These are phyloP conservation scores for Cavia porcellus DNA, from an alignment of 2,113 vertebrate genomes.

Conservation along the genomic window DNA sequence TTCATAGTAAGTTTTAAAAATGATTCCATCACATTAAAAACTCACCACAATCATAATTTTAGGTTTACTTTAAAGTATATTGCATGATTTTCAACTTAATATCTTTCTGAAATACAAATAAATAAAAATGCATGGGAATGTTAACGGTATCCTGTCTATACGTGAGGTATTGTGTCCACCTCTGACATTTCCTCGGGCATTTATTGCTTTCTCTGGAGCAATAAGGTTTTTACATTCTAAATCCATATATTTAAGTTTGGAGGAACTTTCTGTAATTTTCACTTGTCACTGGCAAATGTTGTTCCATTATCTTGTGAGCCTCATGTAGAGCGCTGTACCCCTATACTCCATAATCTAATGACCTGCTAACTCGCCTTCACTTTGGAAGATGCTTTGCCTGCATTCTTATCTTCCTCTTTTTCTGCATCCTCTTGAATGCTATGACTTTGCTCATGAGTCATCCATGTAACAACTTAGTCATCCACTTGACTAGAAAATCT, in stretches of 20 bases:
- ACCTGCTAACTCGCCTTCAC: neutral
- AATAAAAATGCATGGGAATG: neutral
- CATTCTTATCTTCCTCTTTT: neutral
- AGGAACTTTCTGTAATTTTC: neutral
- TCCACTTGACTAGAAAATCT: neutral
- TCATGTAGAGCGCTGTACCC: fast-evolving
- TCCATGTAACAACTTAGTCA: neutral
- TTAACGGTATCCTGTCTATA: neutral
- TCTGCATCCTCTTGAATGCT: neutral
- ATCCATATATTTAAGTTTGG: neutral
- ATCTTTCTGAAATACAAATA: neutral
- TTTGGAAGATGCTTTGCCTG: neutral
- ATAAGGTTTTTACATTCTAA: neutral
- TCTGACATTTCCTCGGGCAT: neutral
- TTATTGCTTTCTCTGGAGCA: neutral
- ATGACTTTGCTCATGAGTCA: neutral
- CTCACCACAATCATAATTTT: neutral
- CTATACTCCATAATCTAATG: neutral
- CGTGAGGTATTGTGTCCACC: neutral
- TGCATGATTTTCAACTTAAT: neutral
- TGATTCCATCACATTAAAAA: neutral
- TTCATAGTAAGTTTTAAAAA: conserved; percentile 1
- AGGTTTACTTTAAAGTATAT: neutral
- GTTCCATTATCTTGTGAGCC: neutral
- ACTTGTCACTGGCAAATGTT: neutral